Evolutionary conservation across 2,113 vertebrate species (phyloP).

Genomic region (Lipotes vexillifer): DNA sequence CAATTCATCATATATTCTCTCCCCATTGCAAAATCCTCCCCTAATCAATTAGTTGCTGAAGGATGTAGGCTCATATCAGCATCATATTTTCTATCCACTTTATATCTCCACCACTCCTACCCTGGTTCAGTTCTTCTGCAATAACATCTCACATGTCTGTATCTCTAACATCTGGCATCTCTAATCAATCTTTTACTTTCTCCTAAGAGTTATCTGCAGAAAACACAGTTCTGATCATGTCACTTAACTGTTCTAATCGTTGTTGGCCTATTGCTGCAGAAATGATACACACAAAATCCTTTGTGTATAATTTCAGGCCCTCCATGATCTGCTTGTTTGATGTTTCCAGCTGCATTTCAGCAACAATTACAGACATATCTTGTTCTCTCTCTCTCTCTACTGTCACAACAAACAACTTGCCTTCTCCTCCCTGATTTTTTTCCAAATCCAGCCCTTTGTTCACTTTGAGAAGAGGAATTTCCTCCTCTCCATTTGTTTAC

Average conservation of each 20-base stretch:
- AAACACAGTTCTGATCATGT: neutral
- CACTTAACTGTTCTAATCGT: neutral
- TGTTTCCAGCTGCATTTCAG: neutral
- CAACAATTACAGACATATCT: neutral
- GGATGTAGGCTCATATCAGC: neutral
- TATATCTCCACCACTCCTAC: neutral
- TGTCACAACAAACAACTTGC: neutral
- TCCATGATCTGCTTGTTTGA: neutral
- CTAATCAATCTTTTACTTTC: neutral
- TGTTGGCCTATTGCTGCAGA: neutral
- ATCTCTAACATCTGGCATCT: neutral
- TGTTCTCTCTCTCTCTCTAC: neutral
- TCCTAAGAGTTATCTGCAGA: neutral
- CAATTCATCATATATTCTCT: neutral
- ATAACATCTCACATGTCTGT: neutral
- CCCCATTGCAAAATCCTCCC: neutral
- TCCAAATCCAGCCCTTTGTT: neutral
- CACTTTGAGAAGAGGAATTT: neutral
- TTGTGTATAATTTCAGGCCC: neutral
- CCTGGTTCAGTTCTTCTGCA: neutral
- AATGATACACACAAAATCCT: neutral
- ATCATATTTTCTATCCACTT: neutral
- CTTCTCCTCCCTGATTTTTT: slow-evolving; percentile 6
- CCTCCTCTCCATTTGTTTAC: neutral
- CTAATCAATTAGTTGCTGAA: neutral